Base-by-base conservation (phyloP, 2,888 invertebrate genomes). In the Rosalia funebris region DNA sequence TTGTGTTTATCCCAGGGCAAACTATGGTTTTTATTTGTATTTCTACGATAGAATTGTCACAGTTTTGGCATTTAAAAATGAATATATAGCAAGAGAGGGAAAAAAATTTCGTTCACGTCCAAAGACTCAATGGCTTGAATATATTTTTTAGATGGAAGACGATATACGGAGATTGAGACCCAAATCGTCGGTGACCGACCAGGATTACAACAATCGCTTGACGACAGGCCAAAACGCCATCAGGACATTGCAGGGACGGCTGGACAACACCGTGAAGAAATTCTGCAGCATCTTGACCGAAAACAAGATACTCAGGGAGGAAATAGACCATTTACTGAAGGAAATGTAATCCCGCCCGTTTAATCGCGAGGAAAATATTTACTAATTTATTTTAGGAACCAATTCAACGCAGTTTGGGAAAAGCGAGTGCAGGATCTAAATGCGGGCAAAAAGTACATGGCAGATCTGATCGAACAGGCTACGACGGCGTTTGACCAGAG, bases 401-500 rank as follows among this genome's bases (percentile, higher is more conserved):
- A 89, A 70, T 96, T 95, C 81, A 95, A 95, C 79, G 84, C 86
- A 2, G 84, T 92, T 62, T 94, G 94, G 89, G 89, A 90, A 75
- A 88, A 89, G 71, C 85, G 94, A 74, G 87, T 92, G 34, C 87
- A 87, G 44, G 89, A 92, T 55, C 84, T 95, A 47, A 89, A 89
- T 75, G 86, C 87, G 34, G 91, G 94, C 1, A 93, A 95, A 75
- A 89, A 89, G 61, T 88, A 91, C 73, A 93, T 95, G 77, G 87
- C 92, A 69, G 94, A 94, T 74, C 82, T 95, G 57, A 91, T 96
- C 61, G 95, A 96, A 72, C 91, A 92, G 71, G 92, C 95, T 0
- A 95, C 93, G 15, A 83, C 90, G 36, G 92, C 95, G 0, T 96
- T 94, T 75, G 95, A 95, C 81, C 93, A 94, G 80, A 85, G 95